Evolutionary conservation across 2,888 invertebrate genomes (phyloP), one percentile per base, ranked within the genome.

Genomic region (Agriopis leucophaearia): DNA sequence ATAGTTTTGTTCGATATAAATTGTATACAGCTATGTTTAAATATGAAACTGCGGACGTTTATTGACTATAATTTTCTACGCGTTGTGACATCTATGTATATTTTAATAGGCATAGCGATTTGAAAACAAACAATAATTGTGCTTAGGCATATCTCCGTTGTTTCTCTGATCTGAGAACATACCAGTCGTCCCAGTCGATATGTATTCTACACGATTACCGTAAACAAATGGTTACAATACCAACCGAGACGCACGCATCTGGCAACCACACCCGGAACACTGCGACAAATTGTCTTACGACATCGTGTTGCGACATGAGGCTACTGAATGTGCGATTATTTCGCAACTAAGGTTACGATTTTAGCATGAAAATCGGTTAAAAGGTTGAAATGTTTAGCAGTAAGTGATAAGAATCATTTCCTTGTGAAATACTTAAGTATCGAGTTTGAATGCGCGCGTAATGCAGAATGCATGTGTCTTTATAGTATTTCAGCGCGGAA

Each of bases 221-320:
- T 61, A 54, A 55, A 63, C 12, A 56, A 42, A 42, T 40, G 55
- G 2, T 13, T 55, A 18, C 42, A 42, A 40, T 55, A 55, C 16
- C 8, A 13, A 18, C 27, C 12, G 50, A 56, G 50, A 63, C 42
- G 56, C 48, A 55, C 56, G n/a, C 59, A 52, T 13, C 59, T 59
- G 54, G 59, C 59, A 27, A 54, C n/a, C 27, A 12, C 47, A 65
- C 65, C 65, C 65, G 65, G 65, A 65, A 59, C 16, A 65, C 51
- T 27, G 27, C 59, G 59, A 59, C 65, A 52, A 40, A 52, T 52
- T 54, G 59, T 65, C 40, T 65, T 65, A 48, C 54, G 16, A 48
- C 45, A 58, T 36, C 10, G 7, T 9, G 18, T 58, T 58, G 58
- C 58, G 38, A 47, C 13, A 8, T 13, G 13, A 3, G 16, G 42